A percentile compares a stretch with the other conserved stretches of the same genome.
Evolutionary conservation across 2,888 invertebrate genomes (phyloP).

Genomic region (Xanthia togata): DNA sequence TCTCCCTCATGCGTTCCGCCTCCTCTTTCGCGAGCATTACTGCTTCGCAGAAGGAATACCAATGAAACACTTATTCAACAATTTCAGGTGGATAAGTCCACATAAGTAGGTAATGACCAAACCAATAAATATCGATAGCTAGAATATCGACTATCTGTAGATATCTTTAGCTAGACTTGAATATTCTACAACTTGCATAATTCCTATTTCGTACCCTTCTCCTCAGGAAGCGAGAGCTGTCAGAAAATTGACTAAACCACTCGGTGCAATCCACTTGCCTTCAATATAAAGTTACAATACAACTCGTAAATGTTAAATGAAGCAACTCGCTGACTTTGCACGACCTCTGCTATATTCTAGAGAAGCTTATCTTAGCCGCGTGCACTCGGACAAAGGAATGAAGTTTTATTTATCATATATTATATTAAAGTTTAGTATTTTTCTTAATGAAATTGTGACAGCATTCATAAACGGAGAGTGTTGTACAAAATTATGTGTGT

Average conservation of each 20-base stretch:
- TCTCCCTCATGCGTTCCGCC: too few relatives aligned
- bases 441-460: conserved; percentile 1
- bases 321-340: conserved; percentile 42
- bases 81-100: too few relatives aligned
- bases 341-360: conserved; percentile 23
- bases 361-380: conserved; percentile 39
- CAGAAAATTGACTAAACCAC: conserved; percentile 23
- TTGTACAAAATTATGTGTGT: neutral
- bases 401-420: conserved; percentile 16
- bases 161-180: neutral
- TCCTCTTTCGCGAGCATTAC: too few relatives aligned
- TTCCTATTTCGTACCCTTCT: neutral
- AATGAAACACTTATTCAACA: too few relatives aligned
- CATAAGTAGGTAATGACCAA: too few relatives aligned
- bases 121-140: too few relatives aligned
- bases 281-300: conserved; percentile 54
- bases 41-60: too few relatives aligned
- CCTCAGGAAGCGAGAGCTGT: neutral
- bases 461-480: neutral
- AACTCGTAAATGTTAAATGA: conserved; percentile 63
- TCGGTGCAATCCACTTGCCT: conserved; percentile 50
- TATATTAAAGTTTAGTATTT: conserved; percentile 19
- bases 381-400: conserved; percentile 37
- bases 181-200: neutral
- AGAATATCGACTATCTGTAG: too few relatives aligned